Evolutionary conservation across 2,888 invertebrate species (phyloP).

Genomic region (Ceratothoa steindachneri): DNA sequence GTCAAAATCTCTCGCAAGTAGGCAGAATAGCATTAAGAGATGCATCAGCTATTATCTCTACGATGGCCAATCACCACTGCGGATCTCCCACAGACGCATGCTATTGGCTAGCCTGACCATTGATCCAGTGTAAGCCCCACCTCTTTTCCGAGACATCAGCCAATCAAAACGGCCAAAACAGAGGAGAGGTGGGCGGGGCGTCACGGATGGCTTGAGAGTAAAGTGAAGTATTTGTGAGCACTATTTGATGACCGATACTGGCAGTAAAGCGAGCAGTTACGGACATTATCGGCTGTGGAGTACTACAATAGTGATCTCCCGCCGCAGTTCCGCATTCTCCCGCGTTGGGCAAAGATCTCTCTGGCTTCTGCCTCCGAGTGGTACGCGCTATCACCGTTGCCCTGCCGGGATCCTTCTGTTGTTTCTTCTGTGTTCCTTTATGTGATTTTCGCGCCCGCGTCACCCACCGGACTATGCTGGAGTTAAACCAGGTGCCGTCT

Average conservation of each 20-base stretch:
- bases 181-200: constrained; percentile 22
- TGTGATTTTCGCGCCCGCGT: neutral
- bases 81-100: neutral
- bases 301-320: constrained; percentile 40
- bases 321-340: neutral
- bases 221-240: constrained; percentile 47
- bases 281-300: constrained; percentile 40
- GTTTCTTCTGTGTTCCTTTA: neutral
- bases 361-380: neutral
- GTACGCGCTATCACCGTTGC: neutral
- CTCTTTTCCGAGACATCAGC: constrained; percentile 9
- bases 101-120: constrained; percentile 21
- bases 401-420: neutral
- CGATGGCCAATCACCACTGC: constrained; percentile 16
- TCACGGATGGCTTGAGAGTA: constrained; percentile 27
- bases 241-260: constrained; percentile 45
- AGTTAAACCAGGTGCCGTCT: constrained; percentile 33
- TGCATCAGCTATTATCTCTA: constrained; percentile 34
- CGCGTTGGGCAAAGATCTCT: no score
- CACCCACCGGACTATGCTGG: constrained; percentile 23
- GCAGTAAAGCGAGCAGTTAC: constrained; percentile 44
- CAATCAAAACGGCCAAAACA: constrained; percentile 15
- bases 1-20: constrained; percentile 45
- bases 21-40: constrained; percentile 40
- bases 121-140: constrained; percentile 25